Conservation (phyloP, 2,888 invertebrate species). For the Drosophila atroscutellata region DNA sequence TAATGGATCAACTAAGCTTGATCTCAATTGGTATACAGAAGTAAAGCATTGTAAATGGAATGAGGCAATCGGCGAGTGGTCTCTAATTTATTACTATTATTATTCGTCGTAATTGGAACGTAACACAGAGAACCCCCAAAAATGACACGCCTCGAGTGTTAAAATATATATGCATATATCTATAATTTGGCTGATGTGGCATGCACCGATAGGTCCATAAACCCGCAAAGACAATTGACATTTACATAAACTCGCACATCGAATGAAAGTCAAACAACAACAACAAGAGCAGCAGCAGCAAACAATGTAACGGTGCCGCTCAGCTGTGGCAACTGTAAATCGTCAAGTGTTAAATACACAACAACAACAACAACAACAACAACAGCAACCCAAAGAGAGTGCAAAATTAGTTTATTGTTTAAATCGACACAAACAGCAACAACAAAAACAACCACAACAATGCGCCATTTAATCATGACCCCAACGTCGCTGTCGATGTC, state of each 20-base stretch:
- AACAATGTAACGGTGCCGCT: slow-evolving; percentile 61
- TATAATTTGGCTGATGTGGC: slow-evolving; percentile 42
- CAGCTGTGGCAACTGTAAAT: slow-evolving; percentile 40
- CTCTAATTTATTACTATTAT: slow-evolving; percentile 35
- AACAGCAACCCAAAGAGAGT: slow-evolving; percentile 35
- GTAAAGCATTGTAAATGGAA: neutral
- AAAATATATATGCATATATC: slow-evolving; percentile 27
- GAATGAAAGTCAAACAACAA: slow-evolving; percentile 50
- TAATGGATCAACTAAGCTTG: neutral
- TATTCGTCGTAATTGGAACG: slow-evolving; percentile 64
- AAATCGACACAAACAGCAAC: slow-evolving; percentile 29
- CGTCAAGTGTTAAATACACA: slow-evolving; percentile 35
- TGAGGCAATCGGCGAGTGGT: slow-evolving; percentile 2
- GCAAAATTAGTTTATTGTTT: slow-evolving; percentile 56
- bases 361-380: slow-evolving; percentile 12
- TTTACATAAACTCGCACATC: slow-evolving; percentile 62
- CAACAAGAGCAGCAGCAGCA: slow-evolving; percentile 15
- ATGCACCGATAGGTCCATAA: slow-evolving; percentile 60
- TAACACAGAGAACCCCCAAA: slow-evolving; percentile 37
- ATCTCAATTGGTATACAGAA: neutral
- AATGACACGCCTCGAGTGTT: slow-evolving; percentile 14
- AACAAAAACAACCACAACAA: slow-evolving; percentile 32
- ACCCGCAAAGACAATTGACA: slow-evolving; percentile 69
- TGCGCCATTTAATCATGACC: slow-evolving; percentile 80
- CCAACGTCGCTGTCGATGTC: slow-evolving; percentile 74